These are phyloP conservation scores for Artibeus jamaicensis DNA, from an alignment of 2,797 vertebrate species.

Conservation along the genomic window DNA sequence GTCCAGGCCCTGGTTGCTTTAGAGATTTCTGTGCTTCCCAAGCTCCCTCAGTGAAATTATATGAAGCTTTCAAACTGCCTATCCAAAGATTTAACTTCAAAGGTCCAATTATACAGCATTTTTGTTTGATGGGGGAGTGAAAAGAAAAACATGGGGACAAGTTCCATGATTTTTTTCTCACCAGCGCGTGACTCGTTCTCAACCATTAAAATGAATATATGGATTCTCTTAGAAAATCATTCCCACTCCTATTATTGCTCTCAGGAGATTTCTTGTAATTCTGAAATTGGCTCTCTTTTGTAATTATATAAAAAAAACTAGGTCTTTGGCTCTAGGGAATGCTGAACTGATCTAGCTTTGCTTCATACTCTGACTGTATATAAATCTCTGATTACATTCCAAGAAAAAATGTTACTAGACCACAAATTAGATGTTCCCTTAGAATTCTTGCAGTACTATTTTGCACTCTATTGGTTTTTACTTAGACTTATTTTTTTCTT, in stretches of 20 bases:
- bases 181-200: neutral
- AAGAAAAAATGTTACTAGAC: neutral
- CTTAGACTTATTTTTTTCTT: neutral
- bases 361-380: neutral
- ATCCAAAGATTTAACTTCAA: slow-evolving; percentile 33
- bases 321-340: neutral
- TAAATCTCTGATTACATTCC: neutral
- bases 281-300: neutral
- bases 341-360: slow-evolving; percentile 14
- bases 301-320: neutral
- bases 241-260: neutral
- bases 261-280: neutral
- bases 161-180: neutral
- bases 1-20: neutral
- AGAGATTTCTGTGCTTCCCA: slow-evolving; percentile 46
- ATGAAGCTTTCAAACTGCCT: slow-evolving; percentile 44
- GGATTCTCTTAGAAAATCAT: neutral
- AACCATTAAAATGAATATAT: neutral
- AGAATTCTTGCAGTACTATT: neutral
- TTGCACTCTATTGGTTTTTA: neutral
- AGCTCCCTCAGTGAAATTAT: slow-evolving; percentile 41
- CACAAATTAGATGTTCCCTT: neutral
- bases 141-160: slow-evolving; percentile 24
- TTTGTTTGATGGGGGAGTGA: slow-evolving; percentile 18
- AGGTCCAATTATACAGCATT: slow-evolving; percentile 24